Evolutionary conservation across 2,113 vertebrate genomes (phyloP), one percentile per base, ranked within the genome.

Genomic region (Oostethus manadensis): DNA sequence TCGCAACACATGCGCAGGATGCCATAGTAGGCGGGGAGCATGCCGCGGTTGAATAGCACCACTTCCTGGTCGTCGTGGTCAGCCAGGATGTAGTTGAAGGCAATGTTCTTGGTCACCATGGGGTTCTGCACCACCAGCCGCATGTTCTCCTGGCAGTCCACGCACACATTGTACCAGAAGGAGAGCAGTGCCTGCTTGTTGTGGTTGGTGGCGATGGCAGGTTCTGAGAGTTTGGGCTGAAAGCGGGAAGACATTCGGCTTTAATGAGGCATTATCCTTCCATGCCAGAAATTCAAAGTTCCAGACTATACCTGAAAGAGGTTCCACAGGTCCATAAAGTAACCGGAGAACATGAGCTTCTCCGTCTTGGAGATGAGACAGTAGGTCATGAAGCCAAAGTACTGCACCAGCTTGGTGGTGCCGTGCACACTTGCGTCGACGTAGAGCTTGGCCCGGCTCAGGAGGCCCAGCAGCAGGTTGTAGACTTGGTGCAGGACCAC

Each of bases 321-420:
- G 90, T 98, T 98, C 97, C 97, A 99, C 14, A 98, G 91, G 90
- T 99, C 97, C 94, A 98, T 98, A 86, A 99, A 98, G 87, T 94
- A 99, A 1, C 91, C 92, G 59, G 97, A 98, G 90, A 99, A 98
- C 97, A 98, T 99, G 79, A 98, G 93, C 51, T 98, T 98, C 90
- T 99, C 97, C 0, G 95, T 98, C 91, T 98, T 98, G 82, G 97
- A 99, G 88, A 98, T 97, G 85, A 99, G 90, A 85, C 97, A 98
- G 87, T 98, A 98, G 14, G 95, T 98, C 94, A 98, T 97, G 87
- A 99, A 98, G 89, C 97, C 97, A 89, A 98, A 98, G 87, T 96
- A 98, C 85, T 98, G 96, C 64, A 99, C 95, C 68, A 99, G 93
- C 76, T 98, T 99, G 73, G 96, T 98, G 80, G 96, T 99, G 71